These are phyloP conservation scores for Chymomyza caudatula DNA, from an alignment of 2,888 invertebrate species.

Conservation along the genomic window DNA sequence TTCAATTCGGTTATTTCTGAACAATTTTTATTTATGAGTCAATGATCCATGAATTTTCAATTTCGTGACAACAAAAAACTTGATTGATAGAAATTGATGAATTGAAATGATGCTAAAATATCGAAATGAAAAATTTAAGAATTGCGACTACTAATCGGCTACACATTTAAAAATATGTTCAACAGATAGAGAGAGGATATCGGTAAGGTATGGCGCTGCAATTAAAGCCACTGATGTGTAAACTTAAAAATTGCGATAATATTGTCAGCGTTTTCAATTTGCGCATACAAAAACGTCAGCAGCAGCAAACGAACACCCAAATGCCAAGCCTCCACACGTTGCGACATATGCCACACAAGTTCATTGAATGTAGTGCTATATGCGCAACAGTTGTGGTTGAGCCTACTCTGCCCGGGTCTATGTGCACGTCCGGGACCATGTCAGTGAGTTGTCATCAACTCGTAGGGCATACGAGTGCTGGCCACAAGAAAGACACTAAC, in stretches of 20 bases:
- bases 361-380: slow-evolving; percentile 11
- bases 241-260: slow-evolving; percentile 77
- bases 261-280: slow-evolving; percentile 75
- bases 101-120: background rate
- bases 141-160: background rate
- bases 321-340: slow-evolving; percentile 8
- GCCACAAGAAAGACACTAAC: slow-evolving; percentile 11
- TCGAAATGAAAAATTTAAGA: background rate
- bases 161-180: background rate
- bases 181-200: background rate
- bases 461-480: background rate
- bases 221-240: slow-evolving; percentile 77
- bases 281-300: slow-evolving; percentile 61
- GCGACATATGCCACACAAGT: background rate
- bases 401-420: slow-evolving; percentile 22
- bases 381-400: slow-evolving; percentile 69
- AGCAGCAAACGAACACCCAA: slow-evolving; percentile 21
- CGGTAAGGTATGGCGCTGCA: slow-evolving; percentile 23
- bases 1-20: no score
- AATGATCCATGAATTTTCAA: no score
- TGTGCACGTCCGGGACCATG: slow-evolving; percentile 35
- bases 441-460: slow-evolving; percentile 38
- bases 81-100: no score
- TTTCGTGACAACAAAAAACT: no score
- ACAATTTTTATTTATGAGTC: no score